These are phyloP conservation scores for Trilocha varians DNA, from an alignment of 2,888 invertebrate genomes.

Conservation along the genomic window DNA sequence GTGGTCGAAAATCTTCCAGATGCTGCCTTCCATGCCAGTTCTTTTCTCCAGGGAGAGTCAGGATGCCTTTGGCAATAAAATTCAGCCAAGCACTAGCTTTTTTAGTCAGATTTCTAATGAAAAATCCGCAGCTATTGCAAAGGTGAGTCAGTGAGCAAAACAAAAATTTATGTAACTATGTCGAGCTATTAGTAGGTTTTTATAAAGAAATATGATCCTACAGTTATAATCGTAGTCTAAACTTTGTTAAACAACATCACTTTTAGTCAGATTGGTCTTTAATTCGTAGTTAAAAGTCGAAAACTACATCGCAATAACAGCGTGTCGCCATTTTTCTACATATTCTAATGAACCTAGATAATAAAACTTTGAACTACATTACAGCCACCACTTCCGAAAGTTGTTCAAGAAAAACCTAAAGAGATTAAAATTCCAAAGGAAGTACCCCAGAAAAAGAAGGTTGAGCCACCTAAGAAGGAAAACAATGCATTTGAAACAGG, in stretches of 20 bases:
- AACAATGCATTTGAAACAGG: slow-evolving; percentile 52
- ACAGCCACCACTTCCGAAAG: slow-evolving; percentile 32
- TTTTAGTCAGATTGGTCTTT: neutral
- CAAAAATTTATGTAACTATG: slow-evolving; percentile 20
- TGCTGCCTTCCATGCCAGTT: slow-evolving; percentile 71
- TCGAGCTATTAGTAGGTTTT: slow-evolving; percentile 7
- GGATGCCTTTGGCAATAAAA: slow-evolving; percentile 65
- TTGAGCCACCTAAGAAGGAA: slow-evolving; percentile 37
- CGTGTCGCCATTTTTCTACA: slow-evolving; percentile 36
- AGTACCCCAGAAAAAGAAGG: slow-evolving; percentile 36
- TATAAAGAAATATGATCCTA: too few relatives aligned
- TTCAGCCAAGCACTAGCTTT: slow-evolving; percentile 57
- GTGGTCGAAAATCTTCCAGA: slow-evolving; percentile 39
- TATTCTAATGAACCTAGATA: slow-evolving; percentile 19
- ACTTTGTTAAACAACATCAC: too few relatives aligned
- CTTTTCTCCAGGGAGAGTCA: slow-evolving; percentile 63
- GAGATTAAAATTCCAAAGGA: slow-evolving; percentile 30
- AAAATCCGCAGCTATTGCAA: slow-evolving; percentile 38
- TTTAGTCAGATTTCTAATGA: slow-evolving; percentile 39
- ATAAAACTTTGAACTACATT: slow-evolving; percentile 23
- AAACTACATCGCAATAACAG: slow-evolving; percentile 11
- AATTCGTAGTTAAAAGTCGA: neutral
- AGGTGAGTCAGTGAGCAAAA: slow-evolving; percentile 42
- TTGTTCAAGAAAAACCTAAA: slow-evolving; percentile 25
- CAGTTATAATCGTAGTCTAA: too few relatives aligned